Percentiles rank a stretch among this genome's conserved stretches.
Conservation (phyloP, 2,797 vertebrate genomes). For the Sarcoramphus papa region DNA sequence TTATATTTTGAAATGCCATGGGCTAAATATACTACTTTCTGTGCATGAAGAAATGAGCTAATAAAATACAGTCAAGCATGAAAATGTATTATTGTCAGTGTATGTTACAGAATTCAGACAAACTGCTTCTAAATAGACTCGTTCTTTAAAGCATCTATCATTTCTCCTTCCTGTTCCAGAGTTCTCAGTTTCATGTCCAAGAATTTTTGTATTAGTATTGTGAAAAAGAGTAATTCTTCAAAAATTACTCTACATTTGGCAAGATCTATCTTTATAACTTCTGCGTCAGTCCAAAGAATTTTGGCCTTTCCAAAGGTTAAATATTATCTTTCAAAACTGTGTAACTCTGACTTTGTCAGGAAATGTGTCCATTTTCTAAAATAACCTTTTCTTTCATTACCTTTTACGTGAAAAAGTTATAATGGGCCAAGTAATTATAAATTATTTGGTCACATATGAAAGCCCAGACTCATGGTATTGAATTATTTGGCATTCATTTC, state of each 20-base stretch:
- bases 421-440: neutral
- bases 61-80: neutral
- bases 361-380: slow-evolving; percentile 30
- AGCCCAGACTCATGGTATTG: neutral
- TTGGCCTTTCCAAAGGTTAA: slow-evolving; percentile 49
- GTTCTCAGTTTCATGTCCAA: slow-evolving; percentile 25
- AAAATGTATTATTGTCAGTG: neutral
- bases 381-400: neutral
- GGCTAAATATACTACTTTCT: neutral
- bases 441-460: neutral
- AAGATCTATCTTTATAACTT: slow-evolving; percentile 18
- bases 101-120: slow-evolving; percentile 1
- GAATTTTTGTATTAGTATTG: slow-evolving; percentile 42
- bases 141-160: slow-evolving; percentile 17
- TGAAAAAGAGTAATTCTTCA: slow-evolving; percentile 54
- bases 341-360: slow-evolving; percentile 20
- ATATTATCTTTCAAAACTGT: slow-evolving; percentile 60
- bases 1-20: neutral
- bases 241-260: slow-evolving; percentile 37
- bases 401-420: neutral
- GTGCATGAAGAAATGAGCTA: neutral
- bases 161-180: slow-evolving; percentile 36
- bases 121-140: slow-evolving; percentile 20
- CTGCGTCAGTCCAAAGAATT: slow-evolving; percentile 30
- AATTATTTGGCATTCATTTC: neutral